Evolutionary conservation across 92 coral and sea anemone species (phyloP).

Genomic region (Hydrozoanthus gracilis): DNA sequence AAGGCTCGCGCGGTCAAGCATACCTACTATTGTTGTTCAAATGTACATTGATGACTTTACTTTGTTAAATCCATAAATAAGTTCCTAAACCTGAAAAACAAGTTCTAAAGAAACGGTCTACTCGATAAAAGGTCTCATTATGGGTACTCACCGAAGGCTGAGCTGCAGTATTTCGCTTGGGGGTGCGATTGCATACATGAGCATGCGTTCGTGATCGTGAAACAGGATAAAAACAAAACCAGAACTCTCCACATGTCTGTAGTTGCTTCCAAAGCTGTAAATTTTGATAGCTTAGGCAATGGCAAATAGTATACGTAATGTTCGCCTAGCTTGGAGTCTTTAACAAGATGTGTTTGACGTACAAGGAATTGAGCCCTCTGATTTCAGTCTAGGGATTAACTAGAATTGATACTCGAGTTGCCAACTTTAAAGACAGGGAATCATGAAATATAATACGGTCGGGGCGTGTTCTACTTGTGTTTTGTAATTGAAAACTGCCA

Average conservation of each 20-base stretch:
- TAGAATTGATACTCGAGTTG: constrained; percentile 28
- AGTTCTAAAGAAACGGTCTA: neutral
- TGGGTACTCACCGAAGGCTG: constrained; percentile 86
- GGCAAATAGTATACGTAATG: neutral
- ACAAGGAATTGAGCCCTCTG: constrained; percentile 5
- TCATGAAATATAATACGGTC: constrained; percentile 18
- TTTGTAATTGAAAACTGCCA: constrained; percentile 25
- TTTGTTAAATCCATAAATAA: neutral
- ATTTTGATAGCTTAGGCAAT: constrained; percentile 1
- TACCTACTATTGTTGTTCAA: neutral
- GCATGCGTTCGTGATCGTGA: constrained; percentile 61
- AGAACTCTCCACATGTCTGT: constrained; percentile 12
- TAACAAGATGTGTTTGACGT: constrained; percentile 4
- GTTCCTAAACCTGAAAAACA: neutral
- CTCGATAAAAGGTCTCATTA: neutral
- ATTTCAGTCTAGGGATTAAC: constrained; percentile 18
- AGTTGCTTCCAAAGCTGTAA: neutral
- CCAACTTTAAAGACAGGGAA: constrained; percentile 25
- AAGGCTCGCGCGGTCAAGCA: too few relatives aligned
- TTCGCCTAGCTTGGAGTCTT: neutral
- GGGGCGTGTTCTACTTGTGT: constrained; percentile 37
- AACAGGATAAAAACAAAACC: neutral
- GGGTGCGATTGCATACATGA: constrained; percentile 93
- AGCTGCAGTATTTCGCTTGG: constrained; percentile 86
- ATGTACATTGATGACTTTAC: neutral